These are phyloP conservation scores for Eristalis intricaria DNA, from an alignment of 2,888 invertebrate genomes.

Conservation along the genomic window DNA sequence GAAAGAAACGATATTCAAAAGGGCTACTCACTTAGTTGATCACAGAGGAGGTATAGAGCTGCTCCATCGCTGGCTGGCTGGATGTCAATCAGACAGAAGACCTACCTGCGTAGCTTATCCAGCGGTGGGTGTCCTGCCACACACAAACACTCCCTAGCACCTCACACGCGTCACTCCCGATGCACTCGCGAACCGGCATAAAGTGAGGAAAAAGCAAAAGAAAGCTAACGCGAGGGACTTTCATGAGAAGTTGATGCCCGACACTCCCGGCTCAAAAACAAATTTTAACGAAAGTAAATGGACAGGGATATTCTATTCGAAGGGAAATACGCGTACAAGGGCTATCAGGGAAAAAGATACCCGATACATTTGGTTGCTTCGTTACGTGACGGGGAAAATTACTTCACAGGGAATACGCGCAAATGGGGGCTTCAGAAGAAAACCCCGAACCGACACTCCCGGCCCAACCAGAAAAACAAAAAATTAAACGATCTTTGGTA, in stretches of 20 bases:
- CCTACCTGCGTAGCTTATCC: background rate
- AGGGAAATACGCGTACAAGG: too few relatives aligned
- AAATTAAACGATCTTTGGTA: background rate
- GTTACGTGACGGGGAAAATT: too few relatives aligned
- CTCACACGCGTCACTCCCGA: background rate
- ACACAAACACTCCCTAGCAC: background rate
- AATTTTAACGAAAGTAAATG: background rate
- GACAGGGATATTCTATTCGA: too few relatives aligned
- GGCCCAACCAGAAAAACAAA: background rate
- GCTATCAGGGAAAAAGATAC: too few relatives aligned
- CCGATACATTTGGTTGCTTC: too few relatives aligned
- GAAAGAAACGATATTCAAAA: background rate
- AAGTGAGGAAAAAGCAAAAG: background rate
- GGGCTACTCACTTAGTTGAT: background rate
- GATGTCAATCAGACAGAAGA: background rate
- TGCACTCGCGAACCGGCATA: background rate
- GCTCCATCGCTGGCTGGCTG: background rate
- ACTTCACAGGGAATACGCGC: too few relatives aligned
- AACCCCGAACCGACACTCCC: background rate
- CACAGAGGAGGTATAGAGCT: background rate
- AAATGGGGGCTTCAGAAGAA: background rate
- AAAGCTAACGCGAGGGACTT: background rate
- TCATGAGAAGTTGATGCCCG: too few relatives aligned
- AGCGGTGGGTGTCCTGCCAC: background rate
- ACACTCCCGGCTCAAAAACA: background rate